phyloP scores from a whole-genome alignment of 2,797 vertebrate genomes.

The Sternotherus odoratus region DNA sequence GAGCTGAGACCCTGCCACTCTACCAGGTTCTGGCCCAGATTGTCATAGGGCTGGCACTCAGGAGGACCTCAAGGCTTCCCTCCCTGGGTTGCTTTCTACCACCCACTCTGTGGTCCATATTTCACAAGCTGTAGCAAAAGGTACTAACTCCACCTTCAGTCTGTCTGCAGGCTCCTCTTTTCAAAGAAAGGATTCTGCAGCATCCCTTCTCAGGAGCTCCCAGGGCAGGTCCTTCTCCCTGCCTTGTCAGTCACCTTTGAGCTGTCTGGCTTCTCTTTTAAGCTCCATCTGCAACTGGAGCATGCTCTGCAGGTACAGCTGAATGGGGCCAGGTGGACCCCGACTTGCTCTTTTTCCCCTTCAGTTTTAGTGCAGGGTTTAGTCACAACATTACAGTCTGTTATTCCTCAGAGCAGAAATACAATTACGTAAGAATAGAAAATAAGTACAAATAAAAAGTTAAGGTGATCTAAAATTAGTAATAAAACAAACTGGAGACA shows the following conservation, averaged over 20 bases:
- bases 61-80: too few relatives aligned
- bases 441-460: constrained; percentile 68
- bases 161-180: neutral
- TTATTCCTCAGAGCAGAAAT: constrained; percentile 66
- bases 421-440: constrained; percentile 53
- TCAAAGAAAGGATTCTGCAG: neutral
- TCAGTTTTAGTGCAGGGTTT: neutral
- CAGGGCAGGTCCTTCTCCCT: neutral
- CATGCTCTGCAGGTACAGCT: neutral
- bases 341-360: neutral
- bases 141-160: neutral
- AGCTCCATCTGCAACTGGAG: neutral
- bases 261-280: neutral
- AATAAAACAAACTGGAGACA: constrained; percentile 68
- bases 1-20: too few relatives aligned
- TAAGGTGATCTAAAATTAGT: constrained; percentile 51
- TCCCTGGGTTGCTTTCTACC: too few relatives aligned
- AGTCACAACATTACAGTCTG: neutral
- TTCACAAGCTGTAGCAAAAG: neutral
- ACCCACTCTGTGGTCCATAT: too few relatives aligned
- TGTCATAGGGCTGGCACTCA: too few relatives aligned
- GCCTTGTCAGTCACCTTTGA: neutral
- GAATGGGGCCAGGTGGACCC: neutral
- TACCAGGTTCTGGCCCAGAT: too few relatives aligned
- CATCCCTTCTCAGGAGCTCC: neutral